Percentiles rank a stretch among this genome's conserved stretches.
phyloP scores from a whole-genome alignment of 2,113 vertebrate genomes.

The Pyrgilauda ruficollis region DNA sequence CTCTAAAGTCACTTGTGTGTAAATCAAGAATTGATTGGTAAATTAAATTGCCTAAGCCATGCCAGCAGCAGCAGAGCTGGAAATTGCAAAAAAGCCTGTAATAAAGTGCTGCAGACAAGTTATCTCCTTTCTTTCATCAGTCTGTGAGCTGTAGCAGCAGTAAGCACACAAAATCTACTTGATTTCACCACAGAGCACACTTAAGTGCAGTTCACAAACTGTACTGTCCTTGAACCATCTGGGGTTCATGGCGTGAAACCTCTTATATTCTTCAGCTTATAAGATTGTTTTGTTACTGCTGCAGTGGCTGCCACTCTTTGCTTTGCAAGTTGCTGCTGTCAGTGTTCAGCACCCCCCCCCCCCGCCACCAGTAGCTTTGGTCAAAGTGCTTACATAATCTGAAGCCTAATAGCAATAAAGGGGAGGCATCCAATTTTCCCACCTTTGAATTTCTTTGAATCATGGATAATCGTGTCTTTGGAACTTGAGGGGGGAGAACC shows the following conservation, averaged over 20 bases:
- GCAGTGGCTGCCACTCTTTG: neutral
- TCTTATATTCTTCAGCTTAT: neutral
- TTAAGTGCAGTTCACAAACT: neutral
- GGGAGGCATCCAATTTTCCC: neutral
- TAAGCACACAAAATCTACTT: slow-evolving; percentile 28
- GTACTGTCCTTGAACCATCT: neutral
- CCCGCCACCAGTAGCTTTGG: neutral
- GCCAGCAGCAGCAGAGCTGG: neutral
- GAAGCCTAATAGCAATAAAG: neutral
- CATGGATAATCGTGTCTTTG: neutral
- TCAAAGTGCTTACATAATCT: neutral
- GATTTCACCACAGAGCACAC: neutral
- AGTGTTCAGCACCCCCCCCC: neutral
- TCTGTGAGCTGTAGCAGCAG: neutral
- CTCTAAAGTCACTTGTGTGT: slow-evolving; percentile 12
- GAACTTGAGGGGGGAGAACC: neutral
- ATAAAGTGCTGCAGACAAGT: neutral
- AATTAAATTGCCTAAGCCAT: slow-evolving; percentile 41
- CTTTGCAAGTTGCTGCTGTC: neutral
- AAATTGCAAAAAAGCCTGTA: slow-evolving; percentile 26
- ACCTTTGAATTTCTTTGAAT: neutral
- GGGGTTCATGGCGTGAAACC: neutral
- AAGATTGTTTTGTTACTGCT: neutral
- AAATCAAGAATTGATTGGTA: slow-evolving; percentile 45
- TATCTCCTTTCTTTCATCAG: neutral